A percentile compares a stretch with the other conserved stretches of the same genome.
These are phyloP conservation scores for Drosophila kuntzei DNA, from an alignment of 2,888 invertebrate species.

Conservation along the genomic window DNA sequence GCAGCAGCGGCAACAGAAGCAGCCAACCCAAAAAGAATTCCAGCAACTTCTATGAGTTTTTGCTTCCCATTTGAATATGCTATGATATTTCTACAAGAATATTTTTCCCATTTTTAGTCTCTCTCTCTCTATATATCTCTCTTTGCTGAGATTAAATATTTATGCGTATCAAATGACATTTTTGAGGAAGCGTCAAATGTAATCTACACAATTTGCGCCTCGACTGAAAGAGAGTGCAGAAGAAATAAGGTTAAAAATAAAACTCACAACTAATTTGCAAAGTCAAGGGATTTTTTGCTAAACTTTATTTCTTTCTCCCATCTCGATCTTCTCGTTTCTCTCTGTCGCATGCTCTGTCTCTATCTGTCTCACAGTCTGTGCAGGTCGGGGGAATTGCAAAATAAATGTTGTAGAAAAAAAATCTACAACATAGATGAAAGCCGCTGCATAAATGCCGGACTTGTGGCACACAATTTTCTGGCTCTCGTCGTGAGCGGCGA, in stretches of 20 bases:
- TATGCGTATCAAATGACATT: constrained; percentile 75
- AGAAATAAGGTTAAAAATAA: constrained; percentile 45
- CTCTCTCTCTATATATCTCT: constrained; percentile 4
- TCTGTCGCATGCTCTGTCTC: not conserved
- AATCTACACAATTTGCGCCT: constrained; percentile 67
- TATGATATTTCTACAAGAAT: constrained; percentile 51
- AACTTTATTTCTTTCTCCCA: constrained; percentile 18
- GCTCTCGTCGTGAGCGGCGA: constrained; percentile 41
- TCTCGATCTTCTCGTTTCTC: not conserved
- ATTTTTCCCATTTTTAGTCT: constrained; percentile 11
- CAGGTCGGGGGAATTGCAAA: constrained; percentile 50
- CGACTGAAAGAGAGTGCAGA: constrained; percentile 8
- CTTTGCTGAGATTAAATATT: constrained; percentile 61
- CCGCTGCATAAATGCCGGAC: constrained; percentile 65
- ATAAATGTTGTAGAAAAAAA: constrained; percentile 66
- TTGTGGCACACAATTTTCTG: constrained; percentile 63
- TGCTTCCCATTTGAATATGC: constrained; percentile 58
- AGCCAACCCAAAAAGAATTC: constrained; percentile 31
- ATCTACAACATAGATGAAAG: constrained; percentile 42
- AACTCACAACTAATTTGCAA: constrained; percentile 51
- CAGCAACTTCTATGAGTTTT: constrained; percentile 56
- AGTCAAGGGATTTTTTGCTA: constrained; percentile 35
- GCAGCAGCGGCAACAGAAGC: constrained; percentile 35
- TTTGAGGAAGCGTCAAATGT: constrained; percentile 68
- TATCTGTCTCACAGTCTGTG: constrained; percentile 7